Evolutionary conservation across 2,888 invertebrate genomes (phyloP), one percentile per base, ranked within the genome.

Genomic region (Podotricha telesiphe): DNA sequence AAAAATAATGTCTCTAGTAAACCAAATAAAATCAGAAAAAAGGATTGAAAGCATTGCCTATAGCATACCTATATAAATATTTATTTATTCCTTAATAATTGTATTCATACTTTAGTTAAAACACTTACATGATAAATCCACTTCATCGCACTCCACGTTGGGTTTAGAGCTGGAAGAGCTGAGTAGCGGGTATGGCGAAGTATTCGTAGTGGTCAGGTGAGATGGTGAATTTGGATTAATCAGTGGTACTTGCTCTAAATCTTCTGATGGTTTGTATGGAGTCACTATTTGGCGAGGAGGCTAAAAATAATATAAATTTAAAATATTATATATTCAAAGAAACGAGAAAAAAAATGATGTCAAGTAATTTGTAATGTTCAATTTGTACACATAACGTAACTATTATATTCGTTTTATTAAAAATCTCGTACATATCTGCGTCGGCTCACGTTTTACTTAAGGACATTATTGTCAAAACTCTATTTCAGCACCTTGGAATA

Each of bases 201-300:
- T 79, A 66, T 85, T 82, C 0, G 86, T 80, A 0, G 86, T 85
- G 0, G 86, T 82, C 0, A 90, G 82, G 59, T 93, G 93, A 0
- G 93, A 93, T 5, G 93, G 93, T 0, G 93, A 93, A 73, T 91
- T 91, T 0, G 94, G 94, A 75, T 94, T 91, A 70, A 96, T 88
- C 13, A 96, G 85, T 0, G 95, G 96, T 45, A 95, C 94, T 77
- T 95, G 95, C 78, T 96, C 96, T 76, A 95, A 86, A 79, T 98
- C 98, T 80, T 97, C 97, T 19, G 97, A 97, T 0, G 97, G 97
- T 80, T 97, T 96, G 86, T 97, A 98, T 1, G 98, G 97, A 10
- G 97, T 96, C 45, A 98, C 97, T 22, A 98, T 95, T 89, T 98
- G 98, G 40, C 97, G 95, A 40, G 98, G 98, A 70, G 98, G 95